phyloP scores from a whole-genome alignment of 1,140 invertebrate species.

The Venustaconcha ellipsiformis region DNA sequence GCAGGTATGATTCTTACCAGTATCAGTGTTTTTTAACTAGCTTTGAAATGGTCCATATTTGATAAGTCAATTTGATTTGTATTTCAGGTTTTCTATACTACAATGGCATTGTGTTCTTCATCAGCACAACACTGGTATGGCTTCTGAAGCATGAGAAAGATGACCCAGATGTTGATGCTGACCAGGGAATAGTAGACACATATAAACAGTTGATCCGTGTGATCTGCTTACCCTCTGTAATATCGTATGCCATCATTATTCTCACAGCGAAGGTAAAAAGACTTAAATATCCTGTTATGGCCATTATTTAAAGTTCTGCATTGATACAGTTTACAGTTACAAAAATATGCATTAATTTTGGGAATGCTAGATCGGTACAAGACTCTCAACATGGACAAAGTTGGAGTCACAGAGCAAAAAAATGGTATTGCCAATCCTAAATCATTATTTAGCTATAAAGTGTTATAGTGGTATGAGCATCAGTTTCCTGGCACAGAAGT shows the following conservation, averaged over 20 bases:
- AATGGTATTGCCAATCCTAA: too few relatives aligned
- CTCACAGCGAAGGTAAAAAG: conserved; percentile 88
- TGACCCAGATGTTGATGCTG: conserved; percentile 70
- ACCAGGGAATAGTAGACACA: conserved; percentile 80
- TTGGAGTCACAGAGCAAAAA: too few relatives aligned
- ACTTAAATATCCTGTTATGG: background rate
- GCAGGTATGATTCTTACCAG: too few relatives aligned
- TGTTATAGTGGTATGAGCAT: too few relatives aligned
- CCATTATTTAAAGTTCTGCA: too few relatives aligned
- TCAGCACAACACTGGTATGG: conserved; percentile 92
- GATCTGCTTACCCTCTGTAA: conserved; percentile 85
- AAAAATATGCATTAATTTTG: background rate
- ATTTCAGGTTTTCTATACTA: conserved; percentile 89
- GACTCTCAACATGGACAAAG: too few relatives aligned
- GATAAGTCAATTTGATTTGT: background rate
- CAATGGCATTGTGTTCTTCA: conserved; percentile 93
- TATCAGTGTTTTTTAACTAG: too few relatives aligned
- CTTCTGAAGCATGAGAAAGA: conserved; percentile 88
- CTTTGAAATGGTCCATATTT: too few relatives aligned
- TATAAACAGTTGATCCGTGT: conserved; percentile 89
- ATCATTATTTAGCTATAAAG: too few relatives aligned
- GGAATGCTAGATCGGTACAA: background rate
- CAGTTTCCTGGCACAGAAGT: too few relatives aligned
- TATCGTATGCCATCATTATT: conserved; percentile 80
- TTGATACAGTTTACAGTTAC: background rate